Base-by-base conservation (phyloP, 2,888 invertebrate species). In the Dicycla oo region DNA sequence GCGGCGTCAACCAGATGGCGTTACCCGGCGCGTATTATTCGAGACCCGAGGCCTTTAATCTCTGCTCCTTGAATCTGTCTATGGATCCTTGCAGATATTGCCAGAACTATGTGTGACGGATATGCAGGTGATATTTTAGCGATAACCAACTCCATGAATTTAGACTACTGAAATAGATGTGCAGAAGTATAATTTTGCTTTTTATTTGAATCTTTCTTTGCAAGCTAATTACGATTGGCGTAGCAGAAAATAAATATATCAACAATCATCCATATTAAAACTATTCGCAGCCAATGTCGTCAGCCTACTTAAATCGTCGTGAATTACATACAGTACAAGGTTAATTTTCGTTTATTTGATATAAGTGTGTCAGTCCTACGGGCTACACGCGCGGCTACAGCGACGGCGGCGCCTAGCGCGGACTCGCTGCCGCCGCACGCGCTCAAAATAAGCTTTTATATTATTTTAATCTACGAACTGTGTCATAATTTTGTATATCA, bases 401-500 rank as follows among this genome's bases (percentile, higher is more conserved):
- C n/a, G n/a, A n/a, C n/a, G n/a, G n/a, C 73, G 81, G 82, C 88
- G 86, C 84, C 83, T 80, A 77, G 67, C 75, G 77, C 84, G 83
- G 69, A 69, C 77, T 79, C 78, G 73, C 80, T 81, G 70, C 81
- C 82, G 69, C 67, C 78, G 61, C 80, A 68, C 73, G 69, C 73
- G 74, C 82, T 78, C 87, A 82, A 89, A 89, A 91, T 91, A 91
- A 88, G 91, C 80, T 90, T 91, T 91, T 88, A 92, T 93, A 92
- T 93, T 94, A 93, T 93, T 93, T 93, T 92, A 91, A 93, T 93
- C 91, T 90, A 87, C 90, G 84, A 91, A 90, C 87, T 91, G 92
- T 94, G 93, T 92, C 92, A 92, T 92, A 91, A 92, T 90, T 90
- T 90, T 89, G 86, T 88, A 83, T 86, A 88, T 82, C 87, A 86